Conservation (phyloP, 2,113 vertebrate genomes). For the Fukomys damarensis region DNA sequence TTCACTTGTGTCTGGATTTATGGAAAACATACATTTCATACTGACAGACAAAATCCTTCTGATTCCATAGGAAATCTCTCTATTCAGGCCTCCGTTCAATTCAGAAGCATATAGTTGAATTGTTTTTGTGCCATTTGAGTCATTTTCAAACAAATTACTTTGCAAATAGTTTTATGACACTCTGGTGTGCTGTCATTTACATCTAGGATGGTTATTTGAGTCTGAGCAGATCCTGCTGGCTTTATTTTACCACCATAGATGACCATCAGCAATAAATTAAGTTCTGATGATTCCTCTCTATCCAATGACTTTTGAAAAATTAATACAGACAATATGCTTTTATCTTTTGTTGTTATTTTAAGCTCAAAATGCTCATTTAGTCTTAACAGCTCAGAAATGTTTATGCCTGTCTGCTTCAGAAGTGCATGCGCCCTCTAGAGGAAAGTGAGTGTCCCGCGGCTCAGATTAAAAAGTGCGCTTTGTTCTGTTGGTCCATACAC, state of each 20-base stretch:
- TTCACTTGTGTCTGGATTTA: constrained; percentile 85
- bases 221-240: constrained; percentile 80
- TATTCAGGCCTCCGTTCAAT: constrained; percentile 77
- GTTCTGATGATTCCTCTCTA: constrained; percentile 68
- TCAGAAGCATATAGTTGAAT: constrained; percentile 80
- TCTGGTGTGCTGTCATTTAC: constrained; percentile 78
- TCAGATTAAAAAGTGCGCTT: constrained; percentile 78
- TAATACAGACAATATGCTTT: constrained; percentile 65
- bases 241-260: constrained; percentile 84
- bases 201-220: constrained; percentile 77
- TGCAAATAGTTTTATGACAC: constrained; percentile 71
- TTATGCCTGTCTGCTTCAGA: constrained; percentile 83
- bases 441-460: constrained; percentile 74
- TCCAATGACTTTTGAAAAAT: constrained; percentile 77
- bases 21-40: constrained; percentile 78
- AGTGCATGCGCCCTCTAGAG: constrained; percentile 82
- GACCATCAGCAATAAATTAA: constrained; percentile 73
- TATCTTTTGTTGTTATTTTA: constrained; percentile 68
- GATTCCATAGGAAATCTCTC: constrained; percentile 79
- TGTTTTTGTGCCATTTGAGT: constrained; percentile 58
- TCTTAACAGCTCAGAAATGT: constrained; percentile 80
- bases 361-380: constrained; percentile 77
- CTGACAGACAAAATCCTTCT: constrained; percentile 71
- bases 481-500: constrained; percentile 75
- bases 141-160: constrained; percentile 74